These are phyloP conservation scores for Sylvietta virens DNA, from an alignment of 2,113 vertebrate genomes.

Conservation along the genomic window DNA sequence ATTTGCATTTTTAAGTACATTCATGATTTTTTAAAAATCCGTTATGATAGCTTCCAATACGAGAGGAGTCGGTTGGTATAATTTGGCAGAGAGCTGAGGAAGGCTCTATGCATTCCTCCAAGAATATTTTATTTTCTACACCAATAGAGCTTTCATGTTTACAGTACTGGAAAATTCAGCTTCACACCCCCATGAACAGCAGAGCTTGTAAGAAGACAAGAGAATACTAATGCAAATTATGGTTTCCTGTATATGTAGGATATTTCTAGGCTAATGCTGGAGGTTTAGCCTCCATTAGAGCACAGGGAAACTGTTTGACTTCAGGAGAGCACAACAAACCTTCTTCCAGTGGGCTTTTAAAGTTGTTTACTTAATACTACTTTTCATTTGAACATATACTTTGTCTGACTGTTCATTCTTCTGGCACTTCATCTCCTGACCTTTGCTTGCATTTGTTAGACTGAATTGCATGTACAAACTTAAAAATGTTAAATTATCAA, in stretches of 20 bases:
- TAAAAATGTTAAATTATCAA: background rate
- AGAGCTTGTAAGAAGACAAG: background rate
- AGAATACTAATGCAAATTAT: background rate
- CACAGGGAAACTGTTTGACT: background rate
- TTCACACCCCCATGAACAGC: background rate
- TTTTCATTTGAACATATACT: background rate
- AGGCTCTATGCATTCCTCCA: background rate
- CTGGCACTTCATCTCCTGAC: background rate
- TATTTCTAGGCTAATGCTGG: background rate
- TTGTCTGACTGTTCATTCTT: background rate
- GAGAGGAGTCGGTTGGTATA: background rate
- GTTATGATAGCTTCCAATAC: background rate
- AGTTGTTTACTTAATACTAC: background rate
- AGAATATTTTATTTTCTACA: background rate
- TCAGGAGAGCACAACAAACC: background rate
- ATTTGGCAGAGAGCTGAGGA: background rate
- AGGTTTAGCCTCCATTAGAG: background rate
- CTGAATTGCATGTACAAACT: background rate
- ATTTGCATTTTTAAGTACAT: background rate
- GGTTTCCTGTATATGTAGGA: background rate
- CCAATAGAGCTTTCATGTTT: background rate
- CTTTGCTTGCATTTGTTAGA: background rate
- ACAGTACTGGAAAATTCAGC: background rate
- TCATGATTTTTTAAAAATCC: background rate
- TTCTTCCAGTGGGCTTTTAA: background rate